These are phyloP conservation scores for Stegodyphus dumicola DNA, from an alignment of 1,140 invertebrate species.

Conservation along the genomic window DNA sequence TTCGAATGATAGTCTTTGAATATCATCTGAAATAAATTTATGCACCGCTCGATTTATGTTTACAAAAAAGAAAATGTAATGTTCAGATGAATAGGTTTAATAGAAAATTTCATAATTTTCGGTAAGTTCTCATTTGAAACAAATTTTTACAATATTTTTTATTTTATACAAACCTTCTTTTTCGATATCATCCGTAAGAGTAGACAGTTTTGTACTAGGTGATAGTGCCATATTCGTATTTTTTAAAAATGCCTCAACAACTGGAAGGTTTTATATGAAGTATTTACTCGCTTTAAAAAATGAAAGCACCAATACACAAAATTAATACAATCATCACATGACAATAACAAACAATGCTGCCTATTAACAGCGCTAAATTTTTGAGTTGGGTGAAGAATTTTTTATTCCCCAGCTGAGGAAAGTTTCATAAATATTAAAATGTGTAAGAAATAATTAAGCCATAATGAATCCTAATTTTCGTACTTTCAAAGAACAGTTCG, in stretches of 20 bases:
- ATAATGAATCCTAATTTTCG: no score
- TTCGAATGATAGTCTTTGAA: no score
- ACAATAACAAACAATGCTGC: slow-evolving; percentile 31
- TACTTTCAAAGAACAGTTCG: no score
- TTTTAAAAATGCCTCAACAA: background rate
- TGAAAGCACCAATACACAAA: no score
- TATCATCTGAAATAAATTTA: background rate
- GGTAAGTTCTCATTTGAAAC: background rate
- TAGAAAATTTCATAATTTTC: background rate
- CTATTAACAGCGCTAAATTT: background rate
- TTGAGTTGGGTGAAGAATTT: no score
- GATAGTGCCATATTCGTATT: slow-evolving; percentile 28
- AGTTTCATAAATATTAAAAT: no score
- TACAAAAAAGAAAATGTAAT: background rate
- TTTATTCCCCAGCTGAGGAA: no score
- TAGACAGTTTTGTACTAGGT: slow-evolving; percentile 45
- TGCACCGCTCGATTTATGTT: background rate
- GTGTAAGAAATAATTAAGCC: no score
- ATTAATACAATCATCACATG: slow-evolving; percentile 24
- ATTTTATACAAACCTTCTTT: slow-evolving; percentile 64
- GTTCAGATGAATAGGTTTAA: background rate
- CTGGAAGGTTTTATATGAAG: background rate
- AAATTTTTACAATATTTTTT: background rate
- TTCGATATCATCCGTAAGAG: slow-evolving; percentile 66
- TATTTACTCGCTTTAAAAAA: no score